A percentile compares a stretch with the other conserved stretches of the same genome.
Evolutionary conservation across 2,113 vertebrate genomes (phyloP).

Genomic region (Thalassoma bifasciatum): DNA sequence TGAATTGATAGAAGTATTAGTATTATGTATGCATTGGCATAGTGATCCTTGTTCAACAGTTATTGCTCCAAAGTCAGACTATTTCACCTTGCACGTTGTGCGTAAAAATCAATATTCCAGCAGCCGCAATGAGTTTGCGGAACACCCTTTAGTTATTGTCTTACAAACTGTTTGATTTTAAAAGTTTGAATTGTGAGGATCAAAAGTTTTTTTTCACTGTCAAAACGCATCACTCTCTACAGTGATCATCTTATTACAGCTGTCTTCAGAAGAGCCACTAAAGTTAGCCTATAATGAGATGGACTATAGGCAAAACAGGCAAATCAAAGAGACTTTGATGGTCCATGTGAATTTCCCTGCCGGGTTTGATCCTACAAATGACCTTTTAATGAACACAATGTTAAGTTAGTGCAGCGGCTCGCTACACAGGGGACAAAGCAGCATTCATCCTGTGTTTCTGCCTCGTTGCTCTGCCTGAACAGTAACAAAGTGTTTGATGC

Average conservation of each 20-base stretch:
- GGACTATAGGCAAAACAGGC: conserved; percentile 77
- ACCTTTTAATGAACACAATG: conserved; percentile 88
- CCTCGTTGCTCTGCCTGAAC: conserved; percentile 76
- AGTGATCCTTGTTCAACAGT: neutral
- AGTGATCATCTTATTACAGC: conserved; percentile 60
- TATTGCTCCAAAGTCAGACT: neutral
- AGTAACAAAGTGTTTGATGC: conserved; percentile 85
- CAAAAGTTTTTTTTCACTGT: conserved; percentile 43
- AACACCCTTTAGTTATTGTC: neutral
- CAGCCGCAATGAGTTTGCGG: neutral
- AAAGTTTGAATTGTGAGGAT: neutral
- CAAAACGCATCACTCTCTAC: conserved; percentile 35
- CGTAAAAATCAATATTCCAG: conserved; percentile 8
- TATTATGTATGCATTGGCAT: neutral
- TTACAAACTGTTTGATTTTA: conserved; percentile 11
- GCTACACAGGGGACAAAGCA: conserved; percentile 81
- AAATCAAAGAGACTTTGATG: conserved; percentile 80
- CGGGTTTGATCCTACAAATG: conserved; percentile 79
- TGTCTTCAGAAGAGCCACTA: conserved; percentile 35
- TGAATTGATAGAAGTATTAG: neutral
- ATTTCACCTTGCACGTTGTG: neutral
- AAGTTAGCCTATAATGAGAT: conserved; percentile 45
- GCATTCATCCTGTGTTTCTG: conserved; percentile 78
- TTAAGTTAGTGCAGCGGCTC: conserved; percentile 85
- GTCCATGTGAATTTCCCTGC: conserved; percentile 77